Evolutionary conservation across 2,113 vertebrate genomes (phyloP), one percentile per base, ranked within the genome.

Genomic region (Amblyornis subalaris): DNA sequence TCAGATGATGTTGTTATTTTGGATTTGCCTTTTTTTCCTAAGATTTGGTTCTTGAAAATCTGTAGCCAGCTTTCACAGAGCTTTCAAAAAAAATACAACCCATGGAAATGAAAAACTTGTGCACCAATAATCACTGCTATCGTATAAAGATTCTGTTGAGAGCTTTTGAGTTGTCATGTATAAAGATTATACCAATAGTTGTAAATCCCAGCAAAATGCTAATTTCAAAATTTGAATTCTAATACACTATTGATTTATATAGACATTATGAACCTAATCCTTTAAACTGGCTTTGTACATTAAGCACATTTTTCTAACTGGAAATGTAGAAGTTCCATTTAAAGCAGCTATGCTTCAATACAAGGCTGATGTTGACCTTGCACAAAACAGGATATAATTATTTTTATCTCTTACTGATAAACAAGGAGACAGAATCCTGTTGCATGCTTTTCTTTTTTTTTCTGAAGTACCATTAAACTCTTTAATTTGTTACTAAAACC

Each of bases 41-140:
- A 66, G 79, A 94, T 95, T 94, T 96, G 95, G 87, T 96, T 94
- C 66, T 93, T 79, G 69, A 95, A 85, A 88, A 91, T 90, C 80
- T 93, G 76, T 54, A 89, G 75, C 89, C 88, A 85, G 92, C 89
- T 89, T 94, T 88, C 73, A 89, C 21, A 76, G 72, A 93, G 62
- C 82, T 92, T 86, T 48, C 35, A 45, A 53, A 18, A 70, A 54
- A 70, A 67, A 42, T 5, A 55, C 0, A 88, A 89, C 64, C 53
- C 42, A 90, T 61, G 91, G 78, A 94, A 94, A 96, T 93, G 74
- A 44, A 85, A 66, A 89, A 75, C 44, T 76, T 12, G 8, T 85
- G 91, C 82, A 82, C 76, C 86, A 89, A 75, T 89, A 88, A 93
- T 70, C 85, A 86, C 92, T 75, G 72, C 72, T 89, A 81, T 42